Base-by-base conservation (phyloP, 2,797 vertebrate species). In the Lutjanus campechanus region DNA sequence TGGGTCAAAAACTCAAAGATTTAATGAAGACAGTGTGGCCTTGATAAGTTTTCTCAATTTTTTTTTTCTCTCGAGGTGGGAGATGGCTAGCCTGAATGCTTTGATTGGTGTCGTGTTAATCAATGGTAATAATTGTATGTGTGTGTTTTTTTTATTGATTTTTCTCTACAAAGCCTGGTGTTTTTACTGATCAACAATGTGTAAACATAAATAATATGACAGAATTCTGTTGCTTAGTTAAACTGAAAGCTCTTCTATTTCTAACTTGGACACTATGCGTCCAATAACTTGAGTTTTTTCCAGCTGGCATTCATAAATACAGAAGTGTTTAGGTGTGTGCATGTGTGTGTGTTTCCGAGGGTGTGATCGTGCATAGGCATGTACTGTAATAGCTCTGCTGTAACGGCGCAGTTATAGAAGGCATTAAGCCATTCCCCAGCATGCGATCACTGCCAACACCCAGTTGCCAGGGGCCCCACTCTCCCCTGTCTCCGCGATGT, bases 401-500 rank as follows among this genome's bases (percentile, higher is more conserved):
- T 88, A 81, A 51, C 60, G 72, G 65, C 51, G 8, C 54, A 41
- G 88, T 84, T 88, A 83, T 80, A 77, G 81, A 76, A 83, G 79
- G 55, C 85, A 87, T 88, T 75, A 88, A 90, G 90, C 84, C 77
- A 80, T 83, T 86, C 87, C 83, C 71, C 65, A 69, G 79, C 84
- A 74, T 81, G 72, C 41, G 71, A 83, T 91, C 84, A 59, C 81
- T 84, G 86, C 86, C 88, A 90, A 72, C 86, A 76, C 70, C 70
- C 78, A 73, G 89, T 91, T 86, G 88, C 93, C 90, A 70, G 79
- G 80, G 90, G 91, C 89, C 84, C 78, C 75, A 10, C 85, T 70
- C 74, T 85, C 85, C 76, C 77, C 82, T 53, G 66, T 79, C 66
- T 72, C 86, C 73, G 84, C 40, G 69, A 92, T 89, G 88, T 73